Base-by-base conservation (phyloP, 2,888 invertebrate species). In the Xanthia togata region DNA sequence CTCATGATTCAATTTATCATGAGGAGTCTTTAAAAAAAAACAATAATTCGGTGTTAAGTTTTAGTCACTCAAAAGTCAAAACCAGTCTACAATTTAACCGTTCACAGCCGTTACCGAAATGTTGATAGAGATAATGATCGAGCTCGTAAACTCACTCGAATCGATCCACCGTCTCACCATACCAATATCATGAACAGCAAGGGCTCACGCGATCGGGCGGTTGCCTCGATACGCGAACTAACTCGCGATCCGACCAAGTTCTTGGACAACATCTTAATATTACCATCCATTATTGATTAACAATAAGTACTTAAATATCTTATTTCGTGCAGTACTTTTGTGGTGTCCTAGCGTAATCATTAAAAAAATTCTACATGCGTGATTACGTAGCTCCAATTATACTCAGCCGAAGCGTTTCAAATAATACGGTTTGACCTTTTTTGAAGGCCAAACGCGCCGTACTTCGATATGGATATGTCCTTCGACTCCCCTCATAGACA, bases 91-190 rank as follows among this genome's bases (percentile, higher is more conserved):
- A 83, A 74, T 86, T 88, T 78, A 83, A 87, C 85, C 78, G 87
- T 88, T 88, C 86, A 84, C 81, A 80, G 86, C 78, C 82, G 74
- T 88, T 89, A 91, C 89, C 87, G 84, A 90, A 90, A 90, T 88
- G 87, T 89, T 88, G 85, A 91, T 90, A 89, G 87, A 90, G 90
- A 92, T 92, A 91, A 90, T 92, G 89, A 91, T 91, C 91, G 89
- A 86, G 85, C 88, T 90, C 90, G 89, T 92, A 91, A 92, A 91
- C 89, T 91, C 87, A 89, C 88, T 91, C 89, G 78, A 92, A 93
- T 94, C 93, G 93, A 93, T 93, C 83, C 82, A 76, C 81, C 76
- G 88, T 76, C 86, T 87, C 81, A 87, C 89, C 88, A 83, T 87
- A 87, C 88, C 91, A 87, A 89, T 90, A 91, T 89, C 84, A 89